Evolutionary conservation across 2,797 vertebrate species (phyloP).

Genomic region (Molossus molossus): DNA sequence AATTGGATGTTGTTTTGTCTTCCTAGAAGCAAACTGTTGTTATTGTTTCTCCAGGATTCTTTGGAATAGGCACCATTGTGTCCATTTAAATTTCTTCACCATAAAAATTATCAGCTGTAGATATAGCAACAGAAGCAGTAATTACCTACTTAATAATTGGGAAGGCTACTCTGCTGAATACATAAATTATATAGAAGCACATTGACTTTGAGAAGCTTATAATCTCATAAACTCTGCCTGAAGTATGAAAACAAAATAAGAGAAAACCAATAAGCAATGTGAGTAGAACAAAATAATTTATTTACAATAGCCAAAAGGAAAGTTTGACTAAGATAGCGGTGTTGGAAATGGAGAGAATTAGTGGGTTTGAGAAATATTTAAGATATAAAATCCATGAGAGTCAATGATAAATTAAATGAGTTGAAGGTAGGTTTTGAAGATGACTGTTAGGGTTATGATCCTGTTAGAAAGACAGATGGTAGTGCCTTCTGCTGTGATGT

Average conservation of each 20-base stretch:
- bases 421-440: neutral
- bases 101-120: neutral
- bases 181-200: neutral
- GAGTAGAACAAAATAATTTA: neutral
- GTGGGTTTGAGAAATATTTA: constrained; percentile 8
- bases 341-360: neutral
- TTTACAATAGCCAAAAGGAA: neutral
- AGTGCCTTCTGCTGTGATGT: neutral
- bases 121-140: neutral
- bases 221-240: neutral
- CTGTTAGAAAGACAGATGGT: neutral
- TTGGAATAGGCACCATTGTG: constrained; percentile 30
- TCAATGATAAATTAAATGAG: neutral
- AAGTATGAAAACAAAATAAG: neutral
- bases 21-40: constrained; percentile 18
- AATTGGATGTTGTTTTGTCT: neutral
- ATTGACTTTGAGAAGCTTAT: neutral
- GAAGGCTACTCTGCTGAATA: neutral
- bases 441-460: neutral
- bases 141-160: constrained; percentile 26
- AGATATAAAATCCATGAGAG: neutral
- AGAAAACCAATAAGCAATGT: neutral
- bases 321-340: neutral
- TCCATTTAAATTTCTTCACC: neutral
- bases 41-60: constrained; percentile 15